phyloP scores from a whole-genome alignment of 2,888 invertebrate species.

The Zhuqinia jingwanae region DNA sequence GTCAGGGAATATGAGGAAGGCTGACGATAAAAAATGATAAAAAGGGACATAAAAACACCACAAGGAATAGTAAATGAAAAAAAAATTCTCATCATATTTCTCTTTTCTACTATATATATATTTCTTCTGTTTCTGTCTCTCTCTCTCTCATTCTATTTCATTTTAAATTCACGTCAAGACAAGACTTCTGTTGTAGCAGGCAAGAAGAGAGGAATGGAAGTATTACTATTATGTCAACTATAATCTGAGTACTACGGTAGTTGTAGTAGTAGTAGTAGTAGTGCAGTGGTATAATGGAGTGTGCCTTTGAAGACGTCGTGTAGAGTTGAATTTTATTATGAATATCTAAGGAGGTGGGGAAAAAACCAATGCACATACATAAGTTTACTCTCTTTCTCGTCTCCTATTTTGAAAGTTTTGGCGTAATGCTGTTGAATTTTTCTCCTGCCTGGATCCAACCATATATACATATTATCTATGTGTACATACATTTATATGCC shows the following conservation, averaged over 20 bases:
- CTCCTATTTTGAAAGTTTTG: background rate
- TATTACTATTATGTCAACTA: conserved; percentile 35
- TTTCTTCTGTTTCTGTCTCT: too few species aligned
- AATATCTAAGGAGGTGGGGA: background rate
- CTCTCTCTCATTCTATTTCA: background rate
- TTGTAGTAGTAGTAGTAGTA: too few species aligned
- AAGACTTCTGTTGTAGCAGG: background rate
- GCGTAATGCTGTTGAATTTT: conserved; percentile 50
- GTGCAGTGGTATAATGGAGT: too few species aligned
- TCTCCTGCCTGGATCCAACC: background rate
- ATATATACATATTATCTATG: background rate
- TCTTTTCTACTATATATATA: too few species aligned
- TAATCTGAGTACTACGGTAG: conserved; percentile 44
- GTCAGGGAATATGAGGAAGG: background rate
- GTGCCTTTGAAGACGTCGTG: too few species aligned
- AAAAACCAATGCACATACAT: background rate
- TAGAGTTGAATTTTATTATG: background rate
- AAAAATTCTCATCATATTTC: conserved; percentile 23
- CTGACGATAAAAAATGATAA: conserved; percentile 17
- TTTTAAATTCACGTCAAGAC: conserved; percentile 21
- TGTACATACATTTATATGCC: background rate
- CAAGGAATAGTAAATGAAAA: conserved; percentile 32
- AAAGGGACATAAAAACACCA: background rate
- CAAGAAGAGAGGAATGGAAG: background rate
- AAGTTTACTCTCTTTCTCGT: background rate